These are phyloP conservation scores for Pyrocephalus nanus DNA, from an alignment of 2,797 vertebrate genomes.

Conservation along the genomic window DNA sequence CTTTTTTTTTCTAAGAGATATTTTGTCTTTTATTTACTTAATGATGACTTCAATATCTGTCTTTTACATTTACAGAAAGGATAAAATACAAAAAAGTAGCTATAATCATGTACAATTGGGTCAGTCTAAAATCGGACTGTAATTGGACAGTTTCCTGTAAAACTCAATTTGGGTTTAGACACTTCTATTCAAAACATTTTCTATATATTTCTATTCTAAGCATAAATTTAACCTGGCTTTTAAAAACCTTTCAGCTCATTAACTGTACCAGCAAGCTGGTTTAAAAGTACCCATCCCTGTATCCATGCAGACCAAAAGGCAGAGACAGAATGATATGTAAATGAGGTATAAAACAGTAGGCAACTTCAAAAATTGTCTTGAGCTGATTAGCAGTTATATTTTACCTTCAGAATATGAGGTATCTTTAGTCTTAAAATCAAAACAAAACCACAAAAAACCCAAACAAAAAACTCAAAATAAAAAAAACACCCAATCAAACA, in stretches of 20 bases:
- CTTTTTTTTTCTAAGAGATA: background rate
- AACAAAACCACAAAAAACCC: background rate
- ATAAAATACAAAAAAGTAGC: background rate
- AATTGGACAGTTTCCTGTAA: background rate
- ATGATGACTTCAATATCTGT: background rate
- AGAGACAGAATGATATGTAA: background rate
- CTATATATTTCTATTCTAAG: background rate
- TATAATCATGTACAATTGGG: fast-evolving
- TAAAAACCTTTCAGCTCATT: background rate
- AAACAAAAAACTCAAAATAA: background rate
- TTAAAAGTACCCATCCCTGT: background rate
- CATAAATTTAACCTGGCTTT: background rate
- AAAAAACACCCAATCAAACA: background rate
- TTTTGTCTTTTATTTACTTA: background rate
- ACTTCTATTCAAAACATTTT: background rate
- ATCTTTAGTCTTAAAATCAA: background rate
- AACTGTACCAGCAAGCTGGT: background rate
- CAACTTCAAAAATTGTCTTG: background rate
- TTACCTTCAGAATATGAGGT: background rate
- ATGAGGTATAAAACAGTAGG: background rate
- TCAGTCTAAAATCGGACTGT: fast-evolving
- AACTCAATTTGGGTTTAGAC: background rate
- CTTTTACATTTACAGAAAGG: background rate
- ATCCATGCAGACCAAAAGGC: background rate
- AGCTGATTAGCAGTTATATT: background rate